Base-by-base conservation (phyloP, 1,140 invertebrate species). In the Eupeodes corollae region DNA sequence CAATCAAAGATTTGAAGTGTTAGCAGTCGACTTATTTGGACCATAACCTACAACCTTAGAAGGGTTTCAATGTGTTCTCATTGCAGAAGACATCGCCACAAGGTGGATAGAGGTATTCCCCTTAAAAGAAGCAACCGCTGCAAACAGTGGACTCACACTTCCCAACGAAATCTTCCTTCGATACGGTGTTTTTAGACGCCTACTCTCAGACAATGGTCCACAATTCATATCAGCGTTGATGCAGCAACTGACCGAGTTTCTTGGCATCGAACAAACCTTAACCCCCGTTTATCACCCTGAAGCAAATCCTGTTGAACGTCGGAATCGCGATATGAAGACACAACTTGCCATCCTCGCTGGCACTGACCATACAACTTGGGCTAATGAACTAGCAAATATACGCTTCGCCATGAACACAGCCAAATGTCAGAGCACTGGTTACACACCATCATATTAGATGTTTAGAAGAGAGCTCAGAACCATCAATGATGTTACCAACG, bases 311-410 rank as follows among this genome's bases (percentile, higher is more conserved):
- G 61, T 63, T 0, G 72, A 74, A 51, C 47, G 70, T 10, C 62
- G 63, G 10, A 74, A 74, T 47, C 40, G 63, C 14, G 65, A 67
- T 16, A 16, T 75, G 1, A 71, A 73, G 47, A 52, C 56, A 2
- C 63, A 64, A 53, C 49, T 73, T 1, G 45, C 55, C 0, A 63
- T 68, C 1, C 60, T 61, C 13, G 57, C 72, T 0, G 52, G 56
- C 8, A 44, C 57, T 1, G 52, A 70, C 30, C 69, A 73, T 42
- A 19, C 33, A 3, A 40, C 46, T 3, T 73, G 67, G 68, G 52
- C 60, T 31, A 41, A 51, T 44, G 55, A 5, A 65, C 67, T 43
- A 61, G 62, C 0, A 53, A 61, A 35, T 63, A 65, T 45, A 56
- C 57, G 2, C 13, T 48, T 48, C 30, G 47, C 40, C 13, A 43